Percentiles rank a stretch among this genome's conserved stretches.
Evolutionary conservation across 2,797 vertebrate genomes (phyloP).

Genomic region (Rallus crepitans): DNA sequence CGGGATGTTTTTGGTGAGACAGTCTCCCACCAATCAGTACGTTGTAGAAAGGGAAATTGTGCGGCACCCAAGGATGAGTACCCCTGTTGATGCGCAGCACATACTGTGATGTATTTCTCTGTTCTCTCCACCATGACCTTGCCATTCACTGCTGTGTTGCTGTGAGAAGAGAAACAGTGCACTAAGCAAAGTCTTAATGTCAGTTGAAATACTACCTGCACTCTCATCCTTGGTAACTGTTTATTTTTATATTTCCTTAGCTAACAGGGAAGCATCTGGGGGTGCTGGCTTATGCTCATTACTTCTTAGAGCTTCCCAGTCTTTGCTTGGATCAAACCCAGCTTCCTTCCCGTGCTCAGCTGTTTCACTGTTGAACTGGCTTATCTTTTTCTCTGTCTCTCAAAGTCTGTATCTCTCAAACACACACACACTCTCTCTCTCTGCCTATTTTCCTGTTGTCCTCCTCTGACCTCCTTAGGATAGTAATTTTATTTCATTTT

Average conservation of each 20-base stretch:
- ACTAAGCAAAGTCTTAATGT: neutral
- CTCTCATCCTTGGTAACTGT: neutral
- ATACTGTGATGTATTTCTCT: neutral
- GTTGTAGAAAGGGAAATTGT: too few relatives aligned
- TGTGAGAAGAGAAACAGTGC: neutral
- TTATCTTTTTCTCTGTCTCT: neutral
- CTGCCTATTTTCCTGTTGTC: neutral
- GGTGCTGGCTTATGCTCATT: neutral
- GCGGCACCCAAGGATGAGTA: neutral
- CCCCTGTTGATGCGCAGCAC: neutral
- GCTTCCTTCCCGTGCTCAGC: neutral
- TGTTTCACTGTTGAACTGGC: neutral
- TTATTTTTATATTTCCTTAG: neutral
- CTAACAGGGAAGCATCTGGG: neutral
- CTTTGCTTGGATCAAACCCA: slow-evolving; percentile 16
- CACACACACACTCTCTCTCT: neutral
- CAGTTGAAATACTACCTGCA: neutral
- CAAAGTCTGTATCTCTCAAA: neutral
- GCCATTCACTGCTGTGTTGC: neutral
- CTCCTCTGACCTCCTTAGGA: neutral
- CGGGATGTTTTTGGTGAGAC: neutral
- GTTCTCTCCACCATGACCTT: neutral
- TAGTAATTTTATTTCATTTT: slow-evolving; percentile 17
- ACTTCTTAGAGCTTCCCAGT: neutral
- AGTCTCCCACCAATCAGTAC: rapidly evolving